Conservation (phyloP, 1,140 invertebrate species). For the Probaryconus sp. region DNA sequence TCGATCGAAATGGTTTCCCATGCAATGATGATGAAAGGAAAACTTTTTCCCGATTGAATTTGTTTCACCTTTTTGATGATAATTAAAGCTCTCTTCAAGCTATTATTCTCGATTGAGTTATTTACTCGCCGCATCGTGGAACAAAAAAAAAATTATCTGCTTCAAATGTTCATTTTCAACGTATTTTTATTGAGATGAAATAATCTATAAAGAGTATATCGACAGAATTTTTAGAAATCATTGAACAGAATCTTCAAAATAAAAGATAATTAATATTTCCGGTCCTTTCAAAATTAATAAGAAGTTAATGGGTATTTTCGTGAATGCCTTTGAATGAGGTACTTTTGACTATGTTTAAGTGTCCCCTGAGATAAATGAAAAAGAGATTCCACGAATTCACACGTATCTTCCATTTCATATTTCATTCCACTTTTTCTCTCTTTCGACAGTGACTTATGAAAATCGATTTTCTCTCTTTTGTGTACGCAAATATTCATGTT, state of each 20-base stretch:
- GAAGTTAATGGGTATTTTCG: neutral
- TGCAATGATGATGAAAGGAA: neutral
- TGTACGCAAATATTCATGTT: no score
- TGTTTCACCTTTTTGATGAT: neutral
- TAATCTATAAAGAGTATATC: no score
- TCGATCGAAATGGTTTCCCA: constrained; percentile 11
- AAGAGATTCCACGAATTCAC: constrained; percentile 2
- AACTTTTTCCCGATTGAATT: constrained; percentile 5
- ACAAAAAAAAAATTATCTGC: no score
- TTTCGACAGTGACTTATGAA: no score
- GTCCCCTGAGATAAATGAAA: constrained; percentile 18
- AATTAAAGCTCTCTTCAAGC: neutral
- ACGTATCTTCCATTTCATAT: neutral
- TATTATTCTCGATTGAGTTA: no score
- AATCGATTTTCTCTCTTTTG: no score
- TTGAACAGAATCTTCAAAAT: no score
- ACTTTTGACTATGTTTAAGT: constrained; percentile 1
- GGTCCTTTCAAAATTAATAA: neutral
- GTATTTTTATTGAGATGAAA: no score
- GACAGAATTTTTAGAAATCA: no score
- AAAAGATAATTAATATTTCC: no score
- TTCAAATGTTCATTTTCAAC: no score
- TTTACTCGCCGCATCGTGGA: no score
- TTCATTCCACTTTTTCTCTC: neutral
- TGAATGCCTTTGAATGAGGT: neutral